These are phyloP conservation scores for Schlechtendalia chinensis DNA, from an alignment of 1,140 invertebrate genomes.

Conservation along the genomic window DNA sequence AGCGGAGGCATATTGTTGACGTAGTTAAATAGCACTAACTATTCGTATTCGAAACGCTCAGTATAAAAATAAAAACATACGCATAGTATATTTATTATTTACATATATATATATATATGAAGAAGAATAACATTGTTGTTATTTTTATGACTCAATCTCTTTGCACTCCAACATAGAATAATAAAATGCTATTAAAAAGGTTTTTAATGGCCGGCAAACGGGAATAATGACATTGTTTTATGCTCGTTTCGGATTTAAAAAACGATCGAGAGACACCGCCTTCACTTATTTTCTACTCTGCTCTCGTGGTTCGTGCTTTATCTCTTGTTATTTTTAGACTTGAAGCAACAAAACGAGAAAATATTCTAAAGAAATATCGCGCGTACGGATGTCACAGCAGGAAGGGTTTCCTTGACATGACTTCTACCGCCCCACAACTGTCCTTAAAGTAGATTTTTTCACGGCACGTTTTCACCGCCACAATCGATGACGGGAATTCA, in stretches of 20 bases:
- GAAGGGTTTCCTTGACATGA: not conserved
- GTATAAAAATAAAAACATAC: too few species aligned
- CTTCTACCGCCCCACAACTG: not conserved
- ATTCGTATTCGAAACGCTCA: too few species aligned
- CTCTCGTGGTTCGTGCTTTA: not conserved
- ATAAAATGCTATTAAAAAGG: slow-evolving; percentile 28
- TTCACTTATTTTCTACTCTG: not conserved
- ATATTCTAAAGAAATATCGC: slow-evolving; percentile 25
- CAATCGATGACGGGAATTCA: not conserved
- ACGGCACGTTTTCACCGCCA: slow-evolving; percentile 14
- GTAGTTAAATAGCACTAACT: too few species aligned
- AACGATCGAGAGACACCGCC: not conserved
- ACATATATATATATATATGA: not conserved
- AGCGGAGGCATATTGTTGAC: too few species aligned
- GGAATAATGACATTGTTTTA: slow-evolving; percentile 30
- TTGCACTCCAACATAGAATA: not conserved
- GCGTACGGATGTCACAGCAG: not conserved
- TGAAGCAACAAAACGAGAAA: not conserved
- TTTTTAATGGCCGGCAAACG: not conserved
- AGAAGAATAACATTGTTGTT: not conserved
- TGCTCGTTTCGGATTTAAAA: slow-evolving; percentile 18
- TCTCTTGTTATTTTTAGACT: slow-evolving; percentile 10
- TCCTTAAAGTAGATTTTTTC: slow-evolving; percentile 31
- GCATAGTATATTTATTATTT: too few species aligned
- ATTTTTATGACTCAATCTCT: slow-evolving; percentile 1